Percentiles rank a stretch among this genome's conserved stretches.
phyloP scores from a whole-genome alignment of 1,140 invertebrate genomes.

The Nymphalis io region DNA sequence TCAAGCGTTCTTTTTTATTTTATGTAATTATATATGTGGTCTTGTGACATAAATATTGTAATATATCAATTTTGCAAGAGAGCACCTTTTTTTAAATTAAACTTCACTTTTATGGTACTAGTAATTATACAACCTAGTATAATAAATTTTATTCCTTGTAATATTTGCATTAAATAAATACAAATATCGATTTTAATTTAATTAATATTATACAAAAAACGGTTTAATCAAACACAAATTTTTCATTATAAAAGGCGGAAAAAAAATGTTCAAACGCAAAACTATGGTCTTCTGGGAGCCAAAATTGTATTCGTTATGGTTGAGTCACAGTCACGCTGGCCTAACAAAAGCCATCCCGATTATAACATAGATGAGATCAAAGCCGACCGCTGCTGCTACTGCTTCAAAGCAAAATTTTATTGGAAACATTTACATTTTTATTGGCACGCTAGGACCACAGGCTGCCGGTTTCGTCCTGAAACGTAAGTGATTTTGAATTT shows the following conservation, averaged over 20 bases:
- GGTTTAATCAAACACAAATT: too few relatives aligned
- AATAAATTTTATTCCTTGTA: too few relatives aligned
- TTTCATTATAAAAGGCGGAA: too few relatives aligned
- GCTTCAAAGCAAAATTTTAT: slow-evolving; percentile 80
- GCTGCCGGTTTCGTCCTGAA: slow-evolving; percentile 64
- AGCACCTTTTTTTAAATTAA: too few relatives aligned
- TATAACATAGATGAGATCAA: slow-evolving; percentile 69
- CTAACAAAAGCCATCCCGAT: slow-evolving; percentile 61
- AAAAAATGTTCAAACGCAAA: neutral
- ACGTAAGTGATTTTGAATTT: slow-evolving; percentile 81
- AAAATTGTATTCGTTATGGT: slow-evolving; percentile 48
- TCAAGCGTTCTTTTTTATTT: too few relatives aligned
- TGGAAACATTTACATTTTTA: slow-evolving; percentile 79
- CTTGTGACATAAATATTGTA: too few relatives aligned
- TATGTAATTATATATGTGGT: too few relatives aligned
- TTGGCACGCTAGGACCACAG: slow-evolving; percentile 75
- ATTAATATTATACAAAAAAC: neutral
- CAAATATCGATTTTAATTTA: too few relatives aligned
- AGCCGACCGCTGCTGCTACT: slow-evolving; percentile 58
- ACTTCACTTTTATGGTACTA: too few relatives aligned
- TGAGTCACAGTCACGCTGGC: slow-evolving; percentile 43
- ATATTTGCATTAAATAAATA: too few relatives aligned
- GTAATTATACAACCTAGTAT: too few relatives aligned
- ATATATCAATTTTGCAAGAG: too few relatives aligned
- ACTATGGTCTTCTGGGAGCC: slow-evolving; percentile 28